Base-by-base conservation (phyloP, 2,888 invertebrate genomes). In the Heliconius hortense region DNA sequence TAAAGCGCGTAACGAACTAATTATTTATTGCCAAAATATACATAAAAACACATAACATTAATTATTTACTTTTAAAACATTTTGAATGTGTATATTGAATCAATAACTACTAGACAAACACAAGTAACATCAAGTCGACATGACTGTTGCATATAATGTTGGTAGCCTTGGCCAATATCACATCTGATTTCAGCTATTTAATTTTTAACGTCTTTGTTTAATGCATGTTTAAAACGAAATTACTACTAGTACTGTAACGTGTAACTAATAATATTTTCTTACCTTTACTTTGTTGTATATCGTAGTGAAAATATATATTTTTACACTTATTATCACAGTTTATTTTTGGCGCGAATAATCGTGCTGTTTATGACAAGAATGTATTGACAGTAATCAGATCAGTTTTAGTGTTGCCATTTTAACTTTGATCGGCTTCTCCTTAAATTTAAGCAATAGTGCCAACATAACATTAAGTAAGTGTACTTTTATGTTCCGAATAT, bases 81-180 rank as follows among this genome's bases (percentile, higher is more conserved):
- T 31, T 31, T 56, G 8, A 35, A 69, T 31, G 13, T 56, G 13
- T 69, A 63, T 64, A 63, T 53, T 63, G 74, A 68, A 78, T 78
- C 73, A 63, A 72, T 74, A 76, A 72, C 56, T 59, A 66, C 59
- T 18, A 63, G 48, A 43, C 72, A 74, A 56, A 53, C 76, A 76
- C 72, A 67, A 75, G 66, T 60, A 31, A 64, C 35, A 72, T 53
- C 53, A 59, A 62, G 62, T 53, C 28, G 69, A 69, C 56, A 69
- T 69, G 69, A 69, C 69, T 69, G 68, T 68, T 39, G n/a, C 53
- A 72, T 43, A 70, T 26, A 76, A 84, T 60, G 85, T 84, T 85
- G 85, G 85, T 81, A 84, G 80, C 83, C 82, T 84, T 85, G 83
- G 31, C 53, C 31, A 53, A 53, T 64, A 69, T 24, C 2, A 62